Percentiles rank a stretch among this genome's conserved stretches.
phyloP scores from a whole-genome alignment of 2,797 vertebrate genomes.

The Poecilia wingei region DNA sequence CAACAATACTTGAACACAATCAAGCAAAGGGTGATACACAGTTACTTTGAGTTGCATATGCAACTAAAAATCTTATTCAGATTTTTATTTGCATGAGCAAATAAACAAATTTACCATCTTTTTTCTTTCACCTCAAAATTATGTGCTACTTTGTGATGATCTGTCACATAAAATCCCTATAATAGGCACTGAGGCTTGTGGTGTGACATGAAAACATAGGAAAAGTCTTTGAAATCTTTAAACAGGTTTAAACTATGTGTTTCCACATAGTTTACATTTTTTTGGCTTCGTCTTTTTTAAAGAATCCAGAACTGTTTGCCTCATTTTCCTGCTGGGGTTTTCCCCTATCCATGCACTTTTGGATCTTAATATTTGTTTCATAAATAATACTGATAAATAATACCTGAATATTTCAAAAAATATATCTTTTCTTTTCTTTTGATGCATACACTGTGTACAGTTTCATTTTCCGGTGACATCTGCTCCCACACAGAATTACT shows the following conservation, averaged over 20 bases:
- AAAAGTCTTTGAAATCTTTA: not conserved
- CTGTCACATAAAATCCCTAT: not conserved
- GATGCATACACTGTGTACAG: not conserved
- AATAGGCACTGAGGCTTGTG: not conserved
- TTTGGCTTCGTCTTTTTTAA: not conserved
- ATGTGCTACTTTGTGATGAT: not conserved
- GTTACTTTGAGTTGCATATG: too few relatives aligned
- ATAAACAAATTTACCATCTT: not conserved
- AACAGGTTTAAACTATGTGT: not conserved
- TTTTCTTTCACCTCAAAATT: not conserved
- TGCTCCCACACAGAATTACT: not conserved
- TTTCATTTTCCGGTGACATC: not conserved
- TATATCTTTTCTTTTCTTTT: not conserved
- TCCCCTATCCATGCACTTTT: not conserved
- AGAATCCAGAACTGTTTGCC: not conserved
- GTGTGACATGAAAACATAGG: not conserved
- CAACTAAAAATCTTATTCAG: too few relatives aligned
- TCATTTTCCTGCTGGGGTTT: not conserved
- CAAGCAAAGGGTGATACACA: too few relatives aligned
- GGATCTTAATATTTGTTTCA: not conserved
- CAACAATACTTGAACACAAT: too few relatives aligned
- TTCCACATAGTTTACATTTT: not conserved
- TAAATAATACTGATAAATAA: not conserved
- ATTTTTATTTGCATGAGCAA: not conserved
- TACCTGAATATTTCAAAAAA: too few relatives aligned